phyloP scores from a whole-genome alignment of 1,140 invertebrate genomes.

The Neodiprion pinetum region DNA sequence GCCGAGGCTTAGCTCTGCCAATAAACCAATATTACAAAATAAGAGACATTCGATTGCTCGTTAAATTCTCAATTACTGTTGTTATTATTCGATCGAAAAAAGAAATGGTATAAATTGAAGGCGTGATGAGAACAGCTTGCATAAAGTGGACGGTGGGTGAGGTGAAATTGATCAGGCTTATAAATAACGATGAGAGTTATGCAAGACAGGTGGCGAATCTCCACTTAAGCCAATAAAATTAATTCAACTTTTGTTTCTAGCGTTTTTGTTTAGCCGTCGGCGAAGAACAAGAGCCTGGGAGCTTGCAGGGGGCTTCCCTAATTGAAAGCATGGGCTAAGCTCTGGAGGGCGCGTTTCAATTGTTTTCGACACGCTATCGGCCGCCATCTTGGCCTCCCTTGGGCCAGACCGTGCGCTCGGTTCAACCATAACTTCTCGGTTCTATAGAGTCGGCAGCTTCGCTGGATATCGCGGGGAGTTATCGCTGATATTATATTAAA shows the following conservation, averaged over 20 bases:
- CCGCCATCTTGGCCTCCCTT: constrained; percentile 9
- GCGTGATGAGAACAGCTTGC: too few species aligned
- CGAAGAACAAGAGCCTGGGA: constrained; percentile 12
- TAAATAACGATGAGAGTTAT: too few species aligned
- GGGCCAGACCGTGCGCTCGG: background rate
- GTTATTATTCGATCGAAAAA: too few species aligned
- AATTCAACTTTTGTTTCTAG: constrained; percentile 2
- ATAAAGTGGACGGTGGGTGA: too few species aligned
- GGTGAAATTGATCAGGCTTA: too few species aligned
- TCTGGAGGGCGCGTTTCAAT: constrained; percentile 8
- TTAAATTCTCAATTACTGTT: too few species aligned
- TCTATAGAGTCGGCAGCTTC: background rate
- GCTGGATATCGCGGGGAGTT: background rate
- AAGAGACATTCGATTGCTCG: too few species aligned
- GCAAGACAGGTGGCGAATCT: constrained; percentile 25
- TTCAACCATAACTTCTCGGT: background rate
- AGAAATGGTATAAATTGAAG: too few species aligned
- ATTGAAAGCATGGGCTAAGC: constrained; percentile 13
- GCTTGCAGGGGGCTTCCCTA: constrained; percentile 9
- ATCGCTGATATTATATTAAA: too few species aligned
- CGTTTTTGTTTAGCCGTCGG: constrained; percentile 17
- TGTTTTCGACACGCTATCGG: constrained; percentile 13
- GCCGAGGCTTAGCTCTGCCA: too few species aligned
- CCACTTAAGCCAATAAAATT: constrained; percentile 16
- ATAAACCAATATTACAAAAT: too few species aligned